Evolutionary conservation across 2,888 invertebrate genomes (phyloP).

Genomic region (Muschampia staudingeri): DNA sequence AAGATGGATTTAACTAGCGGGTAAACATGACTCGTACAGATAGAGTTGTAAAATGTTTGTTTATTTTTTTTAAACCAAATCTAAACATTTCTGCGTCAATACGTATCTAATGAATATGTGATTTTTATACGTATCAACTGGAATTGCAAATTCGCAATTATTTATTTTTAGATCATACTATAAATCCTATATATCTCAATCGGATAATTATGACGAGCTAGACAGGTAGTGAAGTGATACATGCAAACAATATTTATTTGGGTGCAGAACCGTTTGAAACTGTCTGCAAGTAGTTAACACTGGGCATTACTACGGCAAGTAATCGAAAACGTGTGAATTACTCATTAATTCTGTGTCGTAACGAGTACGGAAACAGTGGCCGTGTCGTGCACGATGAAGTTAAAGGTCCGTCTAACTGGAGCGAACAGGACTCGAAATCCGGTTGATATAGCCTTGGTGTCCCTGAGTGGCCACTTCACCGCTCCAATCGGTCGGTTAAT

Average conservation of each 20-base stretch:
- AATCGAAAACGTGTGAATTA: slow-evolving; percentile 47
- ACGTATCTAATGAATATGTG: background rate
- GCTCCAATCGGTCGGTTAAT: slow-evolving; percentile 88
- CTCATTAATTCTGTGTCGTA: slow-evolving; percentile 58
- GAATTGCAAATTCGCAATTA: background rate
- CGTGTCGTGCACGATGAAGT: slow-evolving; percentile 73
- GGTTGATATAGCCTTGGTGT: slow-evolving; percentile 89
- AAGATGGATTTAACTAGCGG: slow-evolving; percentile 11
- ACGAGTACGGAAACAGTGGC: slow-evolving; percentile 83
- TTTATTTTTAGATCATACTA: background rate
- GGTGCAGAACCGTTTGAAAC: slow-evolving; percentile 18
- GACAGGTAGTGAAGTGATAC: background rate
- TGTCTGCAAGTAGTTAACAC: slow-evolving; percentile 35
- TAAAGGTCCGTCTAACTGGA: slow-evolving; percentile 89
- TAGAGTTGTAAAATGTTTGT: background rate
- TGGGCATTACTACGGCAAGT: slow-evolving; percentile 37
- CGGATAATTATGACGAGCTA: background rate
- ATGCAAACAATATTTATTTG: background rate
- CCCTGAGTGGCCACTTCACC: slow-evolving; percentile 89
- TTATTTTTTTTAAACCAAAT: background rate
- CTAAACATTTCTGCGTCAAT: background rate
- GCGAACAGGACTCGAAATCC: slow-evolving; percentile 88
- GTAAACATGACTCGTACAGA: background rate
- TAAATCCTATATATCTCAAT: background rate
- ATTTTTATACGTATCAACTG: background rate